Evolutionary conservation across 2,113 vertebrate species (phyloP).

Genomic region (Syngnathus floridae): DNA sequence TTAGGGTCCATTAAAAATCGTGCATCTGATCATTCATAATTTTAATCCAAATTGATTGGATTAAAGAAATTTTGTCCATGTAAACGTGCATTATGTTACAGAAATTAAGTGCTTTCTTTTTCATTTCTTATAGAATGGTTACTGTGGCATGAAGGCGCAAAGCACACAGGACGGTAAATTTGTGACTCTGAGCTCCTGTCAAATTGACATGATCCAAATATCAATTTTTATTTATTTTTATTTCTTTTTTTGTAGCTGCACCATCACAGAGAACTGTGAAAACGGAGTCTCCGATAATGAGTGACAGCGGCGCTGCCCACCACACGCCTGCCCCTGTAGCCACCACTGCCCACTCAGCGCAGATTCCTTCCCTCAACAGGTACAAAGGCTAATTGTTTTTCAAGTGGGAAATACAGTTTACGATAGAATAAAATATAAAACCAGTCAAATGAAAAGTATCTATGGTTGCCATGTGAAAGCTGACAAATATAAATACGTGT

Average conservation of each 20-base stretch:
- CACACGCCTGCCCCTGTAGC: constrained; percentile 71
- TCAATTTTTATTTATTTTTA: neutral
- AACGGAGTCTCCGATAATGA: constrained; percentile 73
- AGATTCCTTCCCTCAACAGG: constrained; percentile 85
- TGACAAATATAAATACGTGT: neutral
- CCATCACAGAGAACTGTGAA: constrained; percentile 70
- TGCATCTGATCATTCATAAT: no score
- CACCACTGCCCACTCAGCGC: constrained; percentile 71
- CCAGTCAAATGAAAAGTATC: neutral
- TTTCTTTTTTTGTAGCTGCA: constrained; percentile 49
- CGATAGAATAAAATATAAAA: neutral
- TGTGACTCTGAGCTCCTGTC: neutral
- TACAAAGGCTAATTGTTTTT: constrained; percentile 46
- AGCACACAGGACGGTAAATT: constrained; percentile 82
- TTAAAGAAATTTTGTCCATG: no score
- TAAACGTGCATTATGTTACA: neutral
- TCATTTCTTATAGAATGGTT: constrained; percentile 79
- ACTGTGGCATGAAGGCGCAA: constrained; percentile 74
- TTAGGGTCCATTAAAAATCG: no score
- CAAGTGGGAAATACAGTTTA: constrained; percentile 1
- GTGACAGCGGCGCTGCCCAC: constrained; percentile 65
- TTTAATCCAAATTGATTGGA: no score
- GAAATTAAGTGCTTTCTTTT: neutral
- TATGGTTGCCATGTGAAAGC: constrained; percentile 23
- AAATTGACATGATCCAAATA: neutral